These are phyloP conservation scores for Sussaba pulchella DNA, from an alignment of 2,888 invertebrate genomes.

Conservation along the genomic window DNA sequence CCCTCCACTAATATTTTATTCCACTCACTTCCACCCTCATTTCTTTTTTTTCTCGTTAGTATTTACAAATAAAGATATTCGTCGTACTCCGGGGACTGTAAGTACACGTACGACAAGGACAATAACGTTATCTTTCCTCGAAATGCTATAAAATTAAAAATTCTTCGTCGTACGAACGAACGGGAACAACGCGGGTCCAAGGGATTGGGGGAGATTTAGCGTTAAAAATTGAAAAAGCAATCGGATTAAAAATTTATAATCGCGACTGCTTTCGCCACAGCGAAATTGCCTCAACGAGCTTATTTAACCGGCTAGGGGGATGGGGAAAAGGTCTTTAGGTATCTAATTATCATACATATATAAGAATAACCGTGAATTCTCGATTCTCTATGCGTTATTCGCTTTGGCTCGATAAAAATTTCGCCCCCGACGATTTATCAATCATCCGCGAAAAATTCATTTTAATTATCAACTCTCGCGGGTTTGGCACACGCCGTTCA, in stretches of 20 bases:
- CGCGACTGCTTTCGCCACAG: slow-evolving; percentile 31
- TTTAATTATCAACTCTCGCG: slow-evolving; percentile 22
- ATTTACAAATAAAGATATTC: slow-evolving; percentile 63
- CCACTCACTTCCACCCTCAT: slow-evolving; percentile 11
- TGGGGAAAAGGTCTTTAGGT: not conserved
- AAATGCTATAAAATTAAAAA: slow-evolving; percentile 55
- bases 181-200: not conserved
- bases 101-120: slow-evolving; percentile 24
- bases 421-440: slow-evolving; percentile 39
- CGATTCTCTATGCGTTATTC: slow-evolving; percentile 53
- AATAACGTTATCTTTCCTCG: slow-evolving; percentile 24
- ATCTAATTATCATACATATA: slow-evolving; percentile 57
- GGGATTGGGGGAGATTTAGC: not conserved
- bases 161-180: slow-evolving; percentile 4
- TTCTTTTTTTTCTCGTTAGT: slow-evolving; percentile 25
- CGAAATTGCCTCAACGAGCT: slow-evolving; percentile 48
- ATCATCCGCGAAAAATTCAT: slow-evolving; percentile 24
- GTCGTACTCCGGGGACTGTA: slow-evolving; percentile 24
- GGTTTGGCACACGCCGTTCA: slow-evolving; percentile 58
- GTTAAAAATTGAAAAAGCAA: too few relatives aligned
- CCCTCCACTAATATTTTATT: slow-evolving; percentile 31
- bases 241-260: slow-evolving; percentile 42
- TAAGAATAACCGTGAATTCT: slow-evolving; percentile 65
- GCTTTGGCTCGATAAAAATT: slow-evolving; percentile 62
- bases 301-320: slow-evolving; percentile 26